Evolutionary conservation across 2,797 vertebrate genomes (phyloP), one percentile per base, ranked within the genome.

Genomic region (Sciurus vulgaris): DNA sequence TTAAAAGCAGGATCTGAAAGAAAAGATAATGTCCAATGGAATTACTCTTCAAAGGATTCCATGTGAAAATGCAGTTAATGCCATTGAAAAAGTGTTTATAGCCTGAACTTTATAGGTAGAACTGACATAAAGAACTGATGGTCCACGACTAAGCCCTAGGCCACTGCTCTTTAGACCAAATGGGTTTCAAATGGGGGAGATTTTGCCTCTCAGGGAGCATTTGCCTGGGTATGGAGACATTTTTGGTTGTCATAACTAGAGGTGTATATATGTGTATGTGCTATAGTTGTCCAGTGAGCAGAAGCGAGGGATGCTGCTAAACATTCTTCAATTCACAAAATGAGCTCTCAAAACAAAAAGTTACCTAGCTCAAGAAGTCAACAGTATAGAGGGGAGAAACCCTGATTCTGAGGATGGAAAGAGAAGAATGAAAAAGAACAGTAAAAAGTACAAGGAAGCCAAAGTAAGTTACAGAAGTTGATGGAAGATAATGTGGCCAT

Each of bases 101-200:
- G 63, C 12, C n/a, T 74, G 56, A 35, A 41, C 26, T 94, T 94
- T 65, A 70, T 8, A 82, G 63, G 13, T 47, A 49, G 87, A 90
- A 95, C 22, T 65, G 82, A 92, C 20, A 86, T 11, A 81, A 85
- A 92, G 67, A 92, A 88, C 73, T 67, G 54, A 33, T 65, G 63
- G 69, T 35, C 35, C 35, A 35, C 17, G 8, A 70, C 69, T 41
- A 24, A 72, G 70, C 70, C 22, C 70, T 38, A 44, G 13, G 61
- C 33, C 41, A 24, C 28, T 79, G 33, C 8, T 91, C 59, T 51
- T 78, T 35, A 86, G 47, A 74, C n/a, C 5, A 41, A 56, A 56
- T 81, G 44, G 44, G 72, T 59, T 35, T 81, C 18, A 73, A 67
- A 9, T n/a, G 41, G 35, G 54, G 12, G 65, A 44, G 65, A 85